Percentiles rank a stretch among this genome's conserved stretches.
phyloP scores from a whole-genome alignment of 2,797 vertebrate genomes.

The Gallinago stenura region DNA sequence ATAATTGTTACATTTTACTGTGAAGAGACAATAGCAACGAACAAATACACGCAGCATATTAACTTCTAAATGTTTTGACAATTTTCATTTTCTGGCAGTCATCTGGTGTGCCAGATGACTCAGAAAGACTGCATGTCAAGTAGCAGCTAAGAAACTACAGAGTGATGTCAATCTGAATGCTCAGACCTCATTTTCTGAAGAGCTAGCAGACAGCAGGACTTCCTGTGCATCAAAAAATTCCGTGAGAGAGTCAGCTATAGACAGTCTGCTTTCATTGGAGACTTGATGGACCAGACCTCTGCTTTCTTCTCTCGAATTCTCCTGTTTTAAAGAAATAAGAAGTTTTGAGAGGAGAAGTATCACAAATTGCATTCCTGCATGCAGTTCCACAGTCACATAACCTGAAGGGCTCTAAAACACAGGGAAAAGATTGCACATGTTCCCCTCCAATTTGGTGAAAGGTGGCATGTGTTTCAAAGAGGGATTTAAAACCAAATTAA shows the following conservation, averaged over 20 bases:
- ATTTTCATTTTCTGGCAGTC: background rate
- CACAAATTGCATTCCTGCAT: background rate
- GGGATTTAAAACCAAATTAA: constrained; percentile 2
- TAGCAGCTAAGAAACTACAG: constrained; percentile 9
- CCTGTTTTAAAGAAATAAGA: constrained; percentile 79
- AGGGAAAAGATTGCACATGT: background rate
- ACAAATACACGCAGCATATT: background rate
- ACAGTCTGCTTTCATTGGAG: constrained; percentile 94
- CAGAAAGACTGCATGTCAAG: background rate
- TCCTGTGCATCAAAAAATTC: constrained; percentile 99
- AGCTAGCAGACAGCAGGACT: constrained; percentile 94
- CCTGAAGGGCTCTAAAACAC: background rate
- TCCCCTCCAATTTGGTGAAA: background rate
- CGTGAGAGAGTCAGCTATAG: constrained; percentile 92
- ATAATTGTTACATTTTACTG: background rate
- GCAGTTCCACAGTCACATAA: constrained; percentile 1
- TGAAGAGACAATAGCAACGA: background rate
- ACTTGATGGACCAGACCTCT: constrained; percentile 91
- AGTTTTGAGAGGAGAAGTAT: background rate
- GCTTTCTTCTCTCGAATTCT: constrained; percentile 84
- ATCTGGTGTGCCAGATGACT: background rate
- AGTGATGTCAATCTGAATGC: background rate
- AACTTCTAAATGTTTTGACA: background rate
- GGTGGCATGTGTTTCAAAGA: background rate
- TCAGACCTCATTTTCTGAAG: constrained; percentile 96